Evolutionary conservation across 2,113 vertebrate species (phyloP).

Genomic region (Labeo catla): DNA sequence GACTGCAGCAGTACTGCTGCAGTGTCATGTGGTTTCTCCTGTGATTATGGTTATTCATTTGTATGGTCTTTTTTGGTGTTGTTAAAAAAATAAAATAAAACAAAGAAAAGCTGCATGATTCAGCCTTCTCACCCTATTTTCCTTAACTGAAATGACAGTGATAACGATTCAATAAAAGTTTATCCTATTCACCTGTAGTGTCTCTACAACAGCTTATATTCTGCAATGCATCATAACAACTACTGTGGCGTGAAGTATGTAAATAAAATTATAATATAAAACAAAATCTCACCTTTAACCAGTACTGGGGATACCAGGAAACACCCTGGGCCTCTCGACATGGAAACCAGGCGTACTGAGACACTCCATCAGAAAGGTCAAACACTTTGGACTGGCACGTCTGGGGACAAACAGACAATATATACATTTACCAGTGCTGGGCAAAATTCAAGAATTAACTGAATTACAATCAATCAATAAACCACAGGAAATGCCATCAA

Average conservation of each 20-base stretch:
- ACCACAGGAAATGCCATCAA: background rate
- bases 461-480: background rate
- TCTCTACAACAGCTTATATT: background rate
- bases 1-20: too few relatives aligned
- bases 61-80: too few relatives aligned
- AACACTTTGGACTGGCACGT: slow-evolving; percentile 93
- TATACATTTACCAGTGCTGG: background rate
- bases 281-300: slow-evolving; percentile 85
- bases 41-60: too few relatives aligned
- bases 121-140: background rate
- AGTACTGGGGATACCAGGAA: slow-evolving; percentile 81
- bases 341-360: slow-evolving; percentile 96
- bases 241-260: background rate
- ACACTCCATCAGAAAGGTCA: slow-evolving; percentile 87
- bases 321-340: slow-evolving; percentile 81
- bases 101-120: background rate
- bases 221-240: background rate
- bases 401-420: slow-evolving; percentile 66
- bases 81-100: too few relatives aligned
- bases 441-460: background rate
- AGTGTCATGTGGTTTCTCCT: too few relatives aligned
- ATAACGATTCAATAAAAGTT: background rate
- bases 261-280: background rate
- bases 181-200: background rate
- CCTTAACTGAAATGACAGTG: background rate